A percentile compares a stretch with the other conserved stretches of the same genome.
Conservation (phyloP, 2,888 invertebrate genomes). For the Scaeva pyrastri region DNA sequence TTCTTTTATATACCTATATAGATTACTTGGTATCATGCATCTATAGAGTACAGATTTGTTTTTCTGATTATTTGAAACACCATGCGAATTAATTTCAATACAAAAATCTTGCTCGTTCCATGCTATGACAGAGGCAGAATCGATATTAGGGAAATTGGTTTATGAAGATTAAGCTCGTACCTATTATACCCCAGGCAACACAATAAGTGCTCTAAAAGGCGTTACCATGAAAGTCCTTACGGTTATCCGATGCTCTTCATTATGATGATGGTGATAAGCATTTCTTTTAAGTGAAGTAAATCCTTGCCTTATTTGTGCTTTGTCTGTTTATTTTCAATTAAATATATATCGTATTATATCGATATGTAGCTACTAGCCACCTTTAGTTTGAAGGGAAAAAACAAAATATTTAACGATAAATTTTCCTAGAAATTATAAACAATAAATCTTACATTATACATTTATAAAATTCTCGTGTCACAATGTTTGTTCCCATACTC, state of each 20-base stretch:
- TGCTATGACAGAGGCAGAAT: not conserved
- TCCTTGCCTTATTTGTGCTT: not conserved
- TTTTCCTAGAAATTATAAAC: too few species aligned
- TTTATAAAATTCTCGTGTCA: too few species aligned
- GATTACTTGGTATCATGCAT: not conserved
- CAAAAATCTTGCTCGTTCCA: not conserved
- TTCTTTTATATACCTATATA: too few species aligned
- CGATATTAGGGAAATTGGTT: constrained; percentile 10
- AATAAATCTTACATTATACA: too few species aligned
- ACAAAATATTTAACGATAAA: too few species aligned
- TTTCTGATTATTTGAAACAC: not conserved
- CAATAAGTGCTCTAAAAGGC: not conserved
- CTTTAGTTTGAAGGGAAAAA: too few species aligned
- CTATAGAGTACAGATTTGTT: not conserved
- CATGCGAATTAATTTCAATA: not conserved
- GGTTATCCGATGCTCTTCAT: not conserved
- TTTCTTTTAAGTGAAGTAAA: not conserved
- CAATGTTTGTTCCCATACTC: too few species aligned
- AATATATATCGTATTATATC: too few species aligned
- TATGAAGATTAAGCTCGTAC: constrained; percentile 5
- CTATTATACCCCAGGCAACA: not conserved
- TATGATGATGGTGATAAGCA: not conserved
- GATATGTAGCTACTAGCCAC: too few species aligned
- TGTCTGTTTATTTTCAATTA: too few species aligned
- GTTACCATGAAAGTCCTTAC: not conserved